Evolutionary conservation across 2,888 invertebrate genomes (phyloP).

Genomic region (Macrostomum cliftonense): DNA sequence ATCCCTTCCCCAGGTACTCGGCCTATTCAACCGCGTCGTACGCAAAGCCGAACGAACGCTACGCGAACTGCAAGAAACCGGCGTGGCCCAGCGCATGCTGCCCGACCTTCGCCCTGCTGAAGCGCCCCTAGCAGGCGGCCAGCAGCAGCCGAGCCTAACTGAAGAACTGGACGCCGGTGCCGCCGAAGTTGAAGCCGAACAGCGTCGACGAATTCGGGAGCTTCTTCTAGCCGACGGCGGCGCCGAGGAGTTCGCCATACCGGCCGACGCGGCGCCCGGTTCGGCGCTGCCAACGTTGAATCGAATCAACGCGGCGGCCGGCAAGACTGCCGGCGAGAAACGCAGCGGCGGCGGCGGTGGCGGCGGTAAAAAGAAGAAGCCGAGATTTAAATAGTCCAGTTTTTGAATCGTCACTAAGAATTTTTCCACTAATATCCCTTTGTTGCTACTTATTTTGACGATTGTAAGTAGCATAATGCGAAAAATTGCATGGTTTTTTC

Average conservation of each 20-base stretch:
- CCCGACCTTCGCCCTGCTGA: background rate
- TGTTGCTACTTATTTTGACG: too few relatives aligned
- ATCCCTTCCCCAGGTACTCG: slow-evolving; percentile 14
- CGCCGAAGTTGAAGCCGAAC: slow-evolving; percentile 1
- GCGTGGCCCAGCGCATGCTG: background rate
- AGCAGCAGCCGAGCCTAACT: background rate
- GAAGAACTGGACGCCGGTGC: background rate
- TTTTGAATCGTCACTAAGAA: too few relatives aligned
- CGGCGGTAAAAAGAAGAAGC: background rate
- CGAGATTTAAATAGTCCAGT: background rate
- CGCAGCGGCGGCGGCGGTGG: background rate
- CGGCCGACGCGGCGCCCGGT: background rate
- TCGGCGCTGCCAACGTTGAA: background rate
- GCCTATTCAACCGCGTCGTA: slow-evolving; percentile 27
- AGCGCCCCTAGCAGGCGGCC: background rate
- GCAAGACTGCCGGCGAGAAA: background rate
- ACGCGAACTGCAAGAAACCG: background rate
- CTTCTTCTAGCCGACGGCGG: background rate
- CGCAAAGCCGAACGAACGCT: slow-evolving; percentile 18
- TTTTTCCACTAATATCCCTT: too few relatives aligned
- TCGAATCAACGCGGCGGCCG: background rate
- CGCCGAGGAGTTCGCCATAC: background rate
- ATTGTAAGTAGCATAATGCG: too few relatives aligned
- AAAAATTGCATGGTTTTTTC: too few relatives aligned
- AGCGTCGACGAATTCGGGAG: background rate